Percentiles rank a stretch among this genome's conserved stretches.
Conservation (phyloP, 2,888 invertebrate genomes). For the Xestia rhomboidea region DNA sequence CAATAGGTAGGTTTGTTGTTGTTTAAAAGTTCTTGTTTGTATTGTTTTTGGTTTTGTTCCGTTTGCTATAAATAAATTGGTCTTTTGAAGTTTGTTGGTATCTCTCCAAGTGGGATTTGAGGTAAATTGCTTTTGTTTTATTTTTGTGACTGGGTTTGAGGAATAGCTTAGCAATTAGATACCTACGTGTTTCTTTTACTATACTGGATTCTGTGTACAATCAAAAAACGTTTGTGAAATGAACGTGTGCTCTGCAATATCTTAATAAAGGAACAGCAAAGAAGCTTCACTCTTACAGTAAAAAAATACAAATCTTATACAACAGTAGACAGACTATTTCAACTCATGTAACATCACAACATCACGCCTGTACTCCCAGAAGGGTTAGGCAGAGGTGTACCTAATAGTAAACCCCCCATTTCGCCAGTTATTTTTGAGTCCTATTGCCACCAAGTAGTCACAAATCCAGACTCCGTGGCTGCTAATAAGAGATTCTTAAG, state of each 20-base stretch:
- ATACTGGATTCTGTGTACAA: background rate
- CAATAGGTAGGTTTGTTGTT: conserved; percentile 55
- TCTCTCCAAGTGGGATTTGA: conserved; percentile 5
- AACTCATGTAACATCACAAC: background rate
- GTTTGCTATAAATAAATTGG: conserved; percentile 41
- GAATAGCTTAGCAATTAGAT: background rate
- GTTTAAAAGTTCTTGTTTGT: conserved; percentile 56
- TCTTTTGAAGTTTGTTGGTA: conserved; percentile 27
- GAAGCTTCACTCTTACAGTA: no score
- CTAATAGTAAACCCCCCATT: no score
- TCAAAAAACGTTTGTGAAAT: background rate
- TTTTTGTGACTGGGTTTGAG: conserved; percentile 7
- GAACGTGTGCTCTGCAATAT: background rate
- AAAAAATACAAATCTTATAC: no score
- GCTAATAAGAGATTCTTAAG: background rate
- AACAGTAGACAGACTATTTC: background rate
- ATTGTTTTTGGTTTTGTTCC: conserved; percentile 28
- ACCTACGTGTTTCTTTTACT: background rate
- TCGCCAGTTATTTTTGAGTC: background rate
- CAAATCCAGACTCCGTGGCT: background rate
- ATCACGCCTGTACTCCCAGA: no score
- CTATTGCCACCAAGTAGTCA: background rate
- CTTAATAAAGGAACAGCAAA: no score
- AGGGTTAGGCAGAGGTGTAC: no score
- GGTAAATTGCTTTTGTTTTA: conserved; percentile 43